Evolutionary conservation across 2,797 vertebrate genomes (phyloP).

Genomic region (Valencia hispanica): DNA sequence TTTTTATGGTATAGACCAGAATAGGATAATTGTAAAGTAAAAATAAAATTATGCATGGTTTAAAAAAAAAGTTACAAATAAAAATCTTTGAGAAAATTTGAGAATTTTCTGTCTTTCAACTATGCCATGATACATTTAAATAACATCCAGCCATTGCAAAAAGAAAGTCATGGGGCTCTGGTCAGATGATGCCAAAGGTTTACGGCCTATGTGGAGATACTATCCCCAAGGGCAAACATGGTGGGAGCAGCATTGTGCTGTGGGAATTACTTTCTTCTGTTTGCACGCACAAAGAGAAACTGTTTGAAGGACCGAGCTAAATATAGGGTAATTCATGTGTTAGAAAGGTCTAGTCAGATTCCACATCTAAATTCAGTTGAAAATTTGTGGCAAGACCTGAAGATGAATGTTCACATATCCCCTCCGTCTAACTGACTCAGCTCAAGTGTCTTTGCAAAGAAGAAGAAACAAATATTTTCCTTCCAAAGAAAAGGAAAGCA

Average conservation of each 20-base stretch:
- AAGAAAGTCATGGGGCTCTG: neutral
- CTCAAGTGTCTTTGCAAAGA: neutral
- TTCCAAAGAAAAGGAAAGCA: neutral
- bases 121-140: neutral
- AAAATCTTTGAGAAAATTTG: too few relatives aligned
- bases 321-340: neutral
- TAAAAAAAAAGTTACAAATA: neutral
- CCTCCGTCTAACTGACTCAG: neutral
- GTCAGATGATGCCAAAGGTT: too few relatives aligned
- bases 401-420: neutral
- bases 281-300: too few relatives aligned
- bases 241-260: neutral
- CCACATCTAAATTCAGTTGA: neutral
- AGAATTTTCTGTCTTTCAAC: too few relatives aligned
- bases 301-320: too few relatives aligned
- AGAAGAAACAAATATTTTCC: neutral
- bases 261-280: neutral
- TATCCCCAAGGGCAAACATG: neutral
- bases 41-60: neutral
- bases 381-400: neutral
- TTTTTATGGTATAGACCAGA: neutral
- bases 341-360: neutral
- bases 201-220: too few relatives aligned
- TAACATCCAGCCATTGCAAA: neutral
- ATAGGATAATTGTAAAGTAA: neutral